phyloP scores from a whole-genome alignment of 30 jellyfish, hydroid and myxozoan genomes.

The Aurelia coerulea region DNA sequence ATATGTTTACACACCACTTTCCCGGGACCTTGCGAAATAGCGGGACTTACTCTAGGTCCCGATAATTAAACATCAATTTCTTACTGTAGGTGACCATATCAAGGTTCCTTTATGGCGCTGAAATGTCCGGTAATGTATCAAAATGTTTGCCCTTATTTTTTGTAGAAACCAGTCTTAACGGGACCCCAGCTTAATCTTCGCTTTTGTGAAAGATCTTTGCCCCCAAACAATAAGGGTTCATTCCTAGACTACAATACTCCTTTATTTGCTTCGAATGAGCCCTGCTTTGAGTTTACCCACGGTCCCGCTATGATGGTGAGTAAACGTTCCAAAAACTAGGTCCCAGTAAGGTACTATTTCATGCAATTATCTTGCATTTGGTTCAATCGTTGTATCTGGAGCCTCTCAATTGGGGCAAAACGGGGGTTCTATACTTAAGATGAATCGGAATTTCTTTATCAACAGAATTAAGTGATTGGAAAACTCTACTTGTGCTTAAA shows the following conservation, averaged over 20 bases:
- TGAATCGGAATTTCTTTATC: too few species aligned
- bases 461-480: too few species aligned
- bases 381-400: too few species aligned
- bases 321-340: constrained; percentile 5
- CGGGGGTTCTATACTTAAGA: too few species aligned
- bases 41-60: constrained; percentile 13
- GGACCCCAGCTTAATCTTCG: not conserved
- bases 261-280: not conserved
- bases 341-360: constrained; percentile 1
- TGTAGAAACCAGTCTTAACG: constrained; percentile 5
- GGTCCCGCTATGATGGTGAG: constrained; percentile 8
- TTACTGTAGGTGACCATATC: constrained; percentile 3
- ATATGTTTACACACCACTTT: constrained; percentile 1
- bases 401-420: too few species aligned
- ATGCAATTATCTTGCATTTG: not conserved
- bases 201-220: not conserved
- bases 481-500: too few species aligned
- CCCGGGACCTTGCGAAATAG: constrained; percentile 7
- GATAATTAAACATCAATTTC: constrained; percentile 5
- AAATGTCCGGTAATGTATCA: constrained; percentile 10
- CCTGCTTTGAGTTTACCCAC: constrained; percentile 10
- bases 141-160: constrained; percentile 8
- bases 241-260: not conserved
- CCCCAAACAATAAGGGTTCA: not conserved
- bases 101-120: not conserved